Conservation (phyloP, 2,888 invertebrate species). For the Griposia aprilina region DNA sequence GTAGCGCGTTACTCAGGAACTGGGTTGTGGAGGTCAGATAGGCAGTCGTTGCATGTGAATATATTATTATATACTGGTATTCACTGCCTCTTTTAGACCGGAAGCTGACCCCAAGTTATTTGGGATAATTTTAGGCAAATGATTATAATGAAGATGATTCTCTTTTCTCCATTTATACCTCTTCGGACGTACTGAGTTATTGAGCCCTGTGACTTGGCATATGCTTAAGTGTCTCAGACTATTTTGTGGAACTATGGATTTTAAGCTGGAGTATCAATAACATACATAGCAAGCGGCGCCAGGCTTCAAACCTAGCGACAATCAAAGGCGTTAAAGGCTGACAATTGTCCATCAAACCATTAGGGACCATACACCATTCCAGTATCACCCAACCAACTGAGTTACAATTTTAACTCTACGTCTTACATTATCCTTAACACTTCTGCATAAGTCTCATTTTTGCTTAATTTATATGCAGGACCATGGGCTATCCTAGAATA, state of each 20-base stretch:
- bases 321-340: constrained; percentile 37
- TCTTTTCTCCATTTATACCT: not conserved
- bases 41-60: not conserved
- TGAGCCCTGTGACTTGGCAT: not conserved
- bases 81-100: not conserved
- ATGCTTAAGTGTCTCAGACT: not conserved
- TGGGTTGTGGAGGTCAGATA: not conserved
- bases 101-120: too few relatives aligned
- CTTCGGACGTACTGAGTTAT: not conserved
- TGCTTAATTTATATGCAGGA: constrained; percentile 3
- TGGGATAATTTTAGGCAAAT: not conserved
- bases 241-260: not conserved
- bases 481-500: not conserved
- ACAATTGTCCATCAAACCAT: constrained; percentile 61
- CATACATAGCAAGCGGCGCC: constrained; percentile 24
- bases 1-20: not conserved
- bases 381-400: not conserved
- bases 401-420: not conserved
- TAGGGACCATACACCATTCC: constrained; percentile 35
- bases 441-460: not conserved
- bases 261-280: not conserved
- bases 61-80: not conserved
- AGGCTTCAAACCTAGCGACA: not conserved
- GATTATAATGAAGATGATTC: not conserved
- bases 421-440: not conserved